Evolutionary conservation across 64 coral and sea anemone genomes (phyloP), one percentile per base, ranked within the genome.

Genomic region (Porites lutea): DNA sequence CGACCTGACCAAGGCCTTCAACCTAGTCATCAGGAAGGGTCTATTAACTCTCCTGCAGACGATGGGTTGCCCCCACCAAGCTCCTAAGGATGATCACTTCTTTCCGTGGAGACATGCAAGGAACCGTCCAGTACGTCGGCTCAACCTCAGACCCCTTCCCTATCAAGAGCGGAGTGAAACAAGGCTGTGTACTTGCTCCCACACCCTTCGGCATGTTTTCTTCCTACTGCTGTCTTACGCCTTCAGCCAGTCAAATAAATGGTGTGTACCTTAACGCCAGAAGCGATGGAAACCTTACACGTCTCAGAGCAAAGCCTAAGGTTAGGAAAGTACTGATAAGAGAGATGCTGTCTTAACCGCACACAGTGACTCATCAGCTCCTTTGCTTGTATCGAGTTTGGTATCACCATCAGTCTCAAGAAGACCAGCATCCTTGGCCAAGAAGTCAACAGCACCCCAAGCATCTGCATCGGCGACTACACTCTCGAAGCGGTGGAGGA

Each of bases 1-100:
- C 12, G 79, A 82, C 79, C 79, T 82, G 52, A 63, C 79, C 7
- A 82, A 82, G 59, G 79, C 54, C 4, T 82, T 82, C n/a, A 22
- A 82, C 54, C 15, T 63, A 13, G 79, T 61, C 79, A 63, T 19
- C 79, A 55, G 79, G 21, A 22, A 11, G 59, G 79, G 52, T 10
- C 59, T 82, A 4, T 82, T 55, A 0, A 82, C 18, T 13, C 51
- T 82, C 7, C 52, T 59, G 7, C 51, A 21, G 13, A 86, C 46
- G 64, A 65, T 86, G 18, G 62, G 82, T 15, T 86, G 82, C 64
- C 82, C 82, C 61, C 60, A 37, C 48, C 27, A 85, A 5, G 60
- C 68, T 16, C 82, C 27, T 86, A 16, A 71, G 47, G 20, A 19
- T 66, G 64, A 51, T 86, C 14, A 19, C 2, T 2, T 67, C 75